Percentiles rank a stretch among this genome's conserved stretches.
Conservation (phyloP, 2,113 vertebrate species). For the Rhipidura dahli region DNA sequence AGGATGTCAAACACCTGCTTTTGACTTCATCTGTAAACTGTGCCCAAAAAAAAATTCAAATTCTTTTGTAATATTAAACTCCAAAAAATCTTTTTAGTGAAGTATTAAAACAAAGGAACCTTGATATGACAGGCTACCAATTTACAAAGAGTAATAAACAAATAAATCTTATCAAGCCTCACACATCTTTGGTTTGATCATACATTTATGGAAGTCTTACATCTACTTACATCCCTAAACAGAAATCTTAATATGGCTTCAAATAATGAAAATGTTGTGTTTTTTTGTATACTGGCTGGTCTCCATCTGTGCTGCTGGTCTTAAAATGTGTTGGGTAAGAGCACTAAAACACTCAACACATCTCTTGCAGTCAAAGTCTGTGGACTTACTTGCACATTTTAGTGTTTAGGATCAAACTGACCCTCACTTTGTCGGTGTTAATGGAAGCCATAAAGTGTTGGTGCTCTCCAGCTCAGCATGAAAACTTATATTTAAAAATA, state of each 20-base stretch:
- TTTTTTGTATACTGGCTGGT: conserved; percentile 11
- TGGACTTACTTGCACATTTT: background rate
- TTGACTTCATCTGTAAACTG: background rate
- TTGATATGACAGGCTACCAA: background rate
- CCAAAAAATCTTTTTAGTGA: background rate
- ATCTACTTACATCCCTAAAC: background rate
- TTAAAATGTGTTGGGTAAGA: conserved; percentile 47
- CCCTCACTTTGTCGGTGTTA: background rate
- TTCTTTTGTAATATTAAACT: background rate
- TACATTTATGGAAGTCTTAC: background rate
- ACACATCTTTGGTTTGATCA: background rate
- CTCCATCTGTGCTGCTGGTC: conserved; percentile 52
- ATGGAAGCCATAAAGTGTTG: conserved; percentile 38
- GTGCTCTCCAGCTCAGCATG: background rate
- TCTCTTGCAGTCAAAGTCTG: conserved; percentile 31
- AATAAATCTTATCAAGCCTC: background rate
- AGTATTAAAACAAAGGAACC: background rate
- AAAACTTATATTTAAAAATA: conserved; percentile 1
- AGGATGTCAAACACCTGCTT: background rate
- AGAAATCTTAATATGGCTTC: background rate
- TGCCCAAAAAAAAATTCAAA: background rate
- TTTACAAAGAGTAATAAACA: background rate
- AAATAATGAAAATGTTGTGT: conserved; percentile 8
- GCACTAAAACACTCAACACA: conserved; percentile 59
- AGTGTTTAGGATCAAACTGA: conserved; percentile 16